Evolutionary conservation across 2,113 vertebrate species (phyloP).

Genomic region (Rostratula benghalensis): DNA sequence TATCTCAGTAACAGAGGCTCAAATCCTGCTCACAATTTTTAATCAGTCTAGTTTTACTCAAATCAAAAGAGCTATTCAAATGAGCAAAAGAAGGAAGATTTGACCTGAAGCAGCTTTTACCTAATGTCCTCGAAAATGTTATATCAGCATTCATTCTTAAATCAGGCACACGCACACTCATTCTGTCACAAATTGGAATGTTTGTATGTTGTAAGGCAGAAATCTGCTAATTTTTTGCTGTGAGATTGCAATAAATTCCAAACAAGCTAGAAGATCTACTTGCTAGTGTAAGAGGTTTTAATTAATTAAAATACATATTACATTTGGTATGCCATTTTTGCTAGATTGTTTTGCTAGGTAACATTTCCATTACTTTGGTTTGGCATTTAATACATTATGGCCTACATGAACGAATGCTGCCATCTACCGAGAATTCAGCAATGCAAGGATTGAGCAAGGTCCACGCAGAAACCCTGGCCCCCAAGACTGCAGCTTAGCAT

Average conservation of each 20-base stretch:
- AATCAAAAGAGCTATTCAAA: neutral
- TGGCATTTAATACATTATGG: no score
- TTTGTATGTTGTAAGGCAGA: neutral
- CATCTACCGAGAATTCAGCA: slow-evolving; percentile 48
- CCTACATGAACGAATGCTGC: slow-evolving; percentile 47
- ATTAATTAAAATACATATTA: neutral
- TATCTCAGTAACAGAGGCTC: neutral
- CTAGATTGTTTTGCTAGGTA: neutral
- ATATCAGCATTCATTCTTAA: neutral
- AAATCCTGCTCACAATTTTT: neutral
- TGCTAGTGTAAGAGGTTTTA: neutral
- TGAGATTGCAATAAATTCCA: neutral
- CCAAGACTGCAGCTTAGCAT: accelerated
- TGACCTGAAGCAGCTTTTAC: neutral
- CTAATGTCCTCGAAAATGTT: neutral
- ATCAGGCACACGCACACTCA: neutral
- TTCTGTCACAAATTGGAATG: neutral
- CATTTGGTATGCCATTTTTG: neutral
- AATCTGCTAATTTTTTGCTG: neutral
- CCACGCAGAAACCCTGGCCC: neutral
- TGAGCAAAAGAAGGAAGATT: neutral
- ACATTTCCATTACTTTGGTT: accelerated
- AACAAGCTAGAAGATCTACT: neutral
- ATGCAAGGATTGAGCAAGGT: neutral
- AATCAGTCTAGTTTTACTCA: neutral